A percentile compares a stretch with the other conserved stretches of the same genome.
These are phyloP conservation scores for Holotrichia oblita DNA, from an alignment of 1,140 invertebrate genomes.

Conservation along the genomic window DNA sequence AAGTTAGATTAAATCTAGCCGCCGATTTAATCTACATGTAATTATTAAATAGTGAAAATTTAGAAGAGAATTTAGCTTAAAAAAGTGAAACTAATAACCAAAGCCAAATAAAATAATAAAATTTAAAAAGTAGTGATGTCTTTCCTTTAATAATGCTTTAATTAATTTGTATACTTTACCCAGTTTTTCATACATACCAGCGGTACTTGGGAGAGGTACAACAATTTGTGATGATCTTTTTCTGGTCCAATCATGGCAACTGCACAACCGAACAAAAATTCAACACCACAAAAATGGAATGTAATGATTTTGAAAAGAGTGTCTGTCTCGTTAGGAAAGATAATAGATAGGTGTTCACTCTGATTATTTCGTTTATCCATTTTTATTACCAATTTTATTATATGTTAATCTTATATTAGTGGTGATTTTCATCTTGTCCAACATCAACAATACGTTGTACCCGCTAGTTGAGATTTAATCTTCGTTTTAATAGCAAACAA, in stretches of 20 bases:
- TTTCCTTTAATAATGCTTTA: not conserved
- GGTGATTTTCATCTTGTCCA: not conserved
- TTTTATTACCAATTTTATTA: not conserved
- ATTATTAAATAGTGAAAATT: slow-evolving; percentile 7
- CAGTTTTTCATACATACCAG: slow-evolving; percentile 63
- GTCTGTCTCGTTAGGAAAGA: slow-evolving; percentile 21
- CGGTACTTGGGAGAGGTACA: slow-evolving; percentile 67
- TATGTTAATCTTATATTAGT: not conserved
- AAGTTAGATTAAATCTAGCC: not conserved
- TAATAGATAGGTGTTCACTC: slow-evolving; percentile 9
- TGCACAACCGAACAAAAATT: slow-evolving; percentile 52
- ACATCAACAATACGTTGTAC: slow-evolving; percentile 12
- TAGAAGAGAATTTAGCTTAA: slow-evolving; percentile 1
- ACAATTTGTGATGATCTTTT: slow-evolving; percentile 67
- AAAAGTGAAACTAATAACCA: not conserved
- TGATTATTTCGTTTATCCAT: not conserved
- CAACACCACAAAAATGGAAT: slow-evolving; percentile 38
- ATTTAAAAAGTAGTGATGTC: slow-evolving; percentile 14
- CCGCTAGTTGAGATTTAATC: not conserved
- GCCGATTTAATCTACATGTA: not conserved
- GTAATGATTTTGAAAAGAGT: slow-evolving; percentile 28
- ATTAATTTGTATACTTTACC: slow-evolving; percentile 28
- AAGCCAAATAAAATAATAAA: slow-evolving; percentile 6
- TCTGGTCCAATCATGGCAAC: slow-evolving; percentile 61
- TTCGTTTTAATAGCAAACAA: slow-evolving; percentile 6